Evolutionary conservation across 2,797 vertebrate genomes (phyloP).

Genomic region (Carduelis carduelis): DNA sequence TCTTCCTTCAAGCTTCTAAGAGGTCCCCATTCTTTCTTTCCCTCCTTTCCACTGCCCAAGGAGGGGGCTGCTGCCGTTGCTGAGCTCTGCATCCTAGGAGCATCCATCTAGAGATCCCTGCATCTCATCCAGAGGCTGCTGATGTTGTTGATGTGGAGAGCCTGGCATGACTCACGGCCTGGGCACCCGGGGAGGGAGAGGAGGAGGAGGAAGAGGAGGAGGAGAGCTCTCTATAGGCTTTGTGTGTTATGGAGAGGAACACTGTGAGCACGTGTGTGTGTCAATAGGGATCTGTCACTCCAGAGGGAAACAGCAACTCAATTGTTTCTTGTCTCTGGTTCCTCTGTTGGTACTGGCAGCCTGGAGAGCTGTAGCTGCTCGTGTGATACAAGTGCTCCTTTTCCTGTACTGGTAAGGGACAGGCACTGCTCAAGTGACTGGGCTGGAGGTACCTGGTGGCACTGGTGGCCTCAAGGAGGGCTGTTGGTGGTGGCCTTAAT

Average conservation of each 20-base stretch:
- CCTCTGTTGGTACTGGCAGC: background rate
- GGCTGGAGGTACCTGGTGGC: background rate
- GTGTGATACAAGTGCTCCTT: background rate
- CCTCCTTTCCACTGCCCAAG: background rate
- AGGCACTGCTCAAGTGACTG: fast-evolving
- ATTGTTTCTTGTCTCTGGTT: background rate
- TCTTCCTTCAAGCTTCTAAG: background rate
- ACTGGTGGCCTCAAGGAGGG: background rate
- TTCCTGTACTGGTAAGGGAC: fast-evolving
- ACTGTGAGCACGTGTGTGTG: background rate
- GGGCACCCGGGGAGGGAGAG: background rate
- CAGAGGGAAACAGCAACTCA: background rate
- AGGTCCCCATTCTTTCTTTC: background rate
- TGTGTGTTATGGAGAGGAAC: background rate
- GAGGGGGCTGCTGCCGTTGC: background rate
- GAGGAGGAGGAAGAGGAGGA: background rate
- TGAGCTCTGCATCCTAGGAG: background rate
- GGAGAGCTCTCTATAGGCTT: background rate
- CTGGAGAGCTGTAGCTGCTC: background rate
- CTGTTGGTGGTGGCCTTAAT: fast-evolving
- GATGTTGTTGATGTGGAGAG: background rate
- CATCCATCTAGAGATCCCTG: background rate
- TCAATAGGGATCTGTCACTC: background rate
- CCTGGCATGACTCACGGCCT: fast-evolving
- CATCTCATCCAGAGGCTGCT: background rate